A percentile compares a stretch with the other conserved stretches of the same genome.
phyloP scores from a whole-genome alignment of 1,140 invertebrate species.

The Thalassaphorura encarpata region DNA sequence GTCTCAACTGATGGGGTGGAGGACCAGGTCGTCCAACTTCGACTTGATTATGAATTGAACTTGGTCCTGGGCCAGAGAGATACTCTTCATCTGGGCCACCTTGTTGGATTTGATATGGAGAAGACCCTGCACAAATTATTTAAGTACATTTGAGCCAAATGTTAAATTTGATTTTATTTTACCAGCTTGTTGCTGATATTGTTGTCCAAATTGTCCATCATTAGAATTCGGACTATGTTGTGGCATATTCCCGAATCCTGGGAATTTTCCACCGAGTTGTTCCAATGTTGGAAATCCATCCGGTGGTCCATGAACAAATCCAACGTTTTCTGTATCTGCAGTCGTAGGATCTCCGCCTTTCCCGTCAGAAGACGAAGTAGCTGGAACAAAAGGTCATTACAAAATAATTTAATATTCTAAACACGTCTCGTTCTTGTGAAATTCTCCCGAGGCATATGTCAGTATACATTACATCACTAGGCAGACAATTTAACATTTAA shows the following conservation, averaged over 20 bases:
- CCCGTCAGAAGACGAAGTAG: neutral
- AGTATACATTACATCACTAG: no score
- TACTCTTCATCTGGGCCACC: neutral
- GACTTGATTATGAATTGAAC: neutral
- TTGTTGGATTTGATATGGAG: neutral
- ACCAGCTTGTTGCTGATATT: neutral
- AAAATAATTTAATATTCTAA: neutral
- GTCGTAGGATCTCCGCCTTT: neutral
- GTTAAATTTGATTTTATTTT: neutral
- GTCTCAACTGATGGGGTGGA: neutral
- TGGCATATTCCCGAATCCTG: no score
- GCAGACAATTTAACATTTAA: no score
- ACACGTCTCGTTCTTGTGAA: no score
- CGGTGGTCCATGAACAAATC: slow-evolving; percentile 27
- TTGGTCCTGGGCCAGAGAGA: neutral
- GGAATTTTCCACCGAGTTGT: slow-evolving; percentile 19
- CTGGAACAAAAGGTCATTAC: neutral
- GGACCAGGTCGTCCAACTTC: neutral
- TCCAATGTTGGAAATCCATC: slow-evolving; percentile 23
- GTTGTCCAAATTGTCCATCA: neutral
- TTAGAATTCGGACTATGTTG: no score
- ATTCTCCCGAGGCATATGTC: no score
- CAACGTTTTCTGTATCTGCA: slow-evolving; percentile 16
- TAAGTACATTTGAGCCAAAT: neutral
- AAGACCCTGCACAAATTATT: neutral